These are phyloP conservation scores for Eupristina koningsbergeri DNA, from an alignment of 1,140 invertebrate genomes.

Conservation along the genomic window DNA sequence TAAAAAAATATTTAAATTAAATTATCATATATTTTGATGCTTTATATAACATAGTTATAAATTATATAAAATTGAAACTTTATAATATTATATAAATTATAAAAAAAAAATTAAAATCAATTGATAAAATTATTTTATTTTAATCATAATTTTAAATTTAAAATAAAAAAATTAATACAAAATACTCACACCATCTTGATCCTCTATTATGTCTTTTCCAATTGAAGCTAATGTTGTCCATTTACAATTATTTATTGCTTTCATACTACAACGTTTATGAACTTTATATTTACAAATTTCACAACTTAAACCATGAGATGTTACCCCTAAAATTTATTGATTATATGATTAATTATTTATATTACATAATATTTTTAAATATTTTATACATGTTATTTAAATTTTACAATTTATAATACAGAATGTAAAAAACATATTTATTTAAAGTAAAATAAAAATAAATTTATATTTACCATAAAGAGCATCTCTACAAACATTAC, in stretches of 20 bases:
- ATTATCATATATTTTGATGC: too few species aligned
- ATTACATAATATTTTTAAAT: constrained; percentile 7
- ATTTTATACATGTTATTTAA: not conserved
- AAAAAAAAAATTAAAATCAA: too few species aligned
- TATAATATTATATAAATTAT: too few species aligned
- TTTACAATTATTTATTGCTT: constrained; percentile 95
- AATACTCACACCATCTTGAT: constrained; percentile 87
- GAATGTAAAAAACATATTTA: too few species aligned
- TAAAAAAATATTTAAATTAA: too few species aligned
- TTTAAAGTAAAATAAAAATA: too few species aligned
- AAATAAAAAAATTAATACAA: constrained; percentile 10
- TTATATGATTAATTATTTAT: not conserved
- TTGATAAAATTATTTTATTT: not conserved
- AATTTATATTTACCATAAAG: constrained; percentile 81
- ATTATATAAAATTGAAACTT: too few species aligned
- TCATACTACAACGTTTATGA: constrained; percentile 92
- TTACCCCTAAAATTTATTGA: constrained; percentile 79
- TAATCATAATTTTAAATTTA: not conserved
- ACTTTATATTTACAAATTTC: constrained; percentile 98
- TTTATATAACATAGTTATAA: too few species aligned
- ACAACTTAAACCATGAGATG: constrained; percentile 94
- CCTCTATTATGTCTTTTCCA: constrained; percentile 94
- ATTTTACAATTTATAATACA: not conserved
- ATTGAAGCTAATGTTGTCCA: constrained; percentile 96
- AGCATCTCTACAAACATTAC: constrained; percentile 95